phyloP scores from a whole-genome alignment of 2,113 vertebrate genomes.

The Jacana jacana region DNA sequence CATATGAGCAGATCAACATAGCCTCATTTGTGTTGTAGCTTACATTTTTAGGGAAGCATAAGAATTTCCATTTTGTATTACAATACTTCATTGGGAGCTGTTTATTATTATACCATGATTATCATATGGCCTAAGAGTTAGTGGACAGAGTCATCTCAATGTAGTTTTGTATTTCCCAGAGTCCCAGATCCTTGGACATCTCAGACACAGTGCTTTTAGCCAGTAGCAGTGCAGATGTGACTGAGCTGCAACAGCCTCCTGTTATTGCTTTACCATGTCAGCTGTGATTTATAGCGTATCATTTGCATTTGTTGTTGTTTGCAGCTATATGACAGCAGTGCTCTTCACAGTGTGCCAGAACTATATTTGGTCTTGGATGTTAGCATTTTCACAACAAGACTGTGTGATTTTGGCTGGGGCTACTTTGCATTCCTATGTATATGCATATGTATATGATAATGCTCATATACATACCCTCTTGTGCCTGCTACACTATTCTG shows the following conservation, averaged over 20 bases:
- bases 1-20: not conserved
- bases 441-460: not conserved
- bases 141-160: not conserved
- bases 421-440: not conserved
- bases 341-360: not conserved
- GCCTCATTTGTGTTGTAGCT: not conserved
- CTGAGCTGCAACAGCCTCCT: not conserved
- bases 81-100: not conserved
- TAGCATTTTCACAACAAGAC: not conserved
- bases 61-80: conserved; percentile 1
- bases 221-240: not conserved
- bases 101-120: not conserved
- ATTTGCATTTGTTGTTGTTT: not conserved
- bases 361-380: not conserved
- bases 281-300: not conserved
- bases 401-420: not conserved
- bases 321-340: not conserved
- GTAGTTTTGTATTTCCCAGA: not conserved
- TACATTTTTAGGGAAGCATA: not conserved
- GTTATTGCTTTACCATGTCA: not conserved
- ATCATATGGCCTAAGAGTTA: not conserved
- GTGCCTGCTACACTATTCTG: not conserved
- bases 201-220: not conserved
- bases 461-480: not conserved
- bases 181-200: not conserved